Conservation (phyloP, 2,888 invertebrate species). For the Polyommatus iphigenia region DNA sequence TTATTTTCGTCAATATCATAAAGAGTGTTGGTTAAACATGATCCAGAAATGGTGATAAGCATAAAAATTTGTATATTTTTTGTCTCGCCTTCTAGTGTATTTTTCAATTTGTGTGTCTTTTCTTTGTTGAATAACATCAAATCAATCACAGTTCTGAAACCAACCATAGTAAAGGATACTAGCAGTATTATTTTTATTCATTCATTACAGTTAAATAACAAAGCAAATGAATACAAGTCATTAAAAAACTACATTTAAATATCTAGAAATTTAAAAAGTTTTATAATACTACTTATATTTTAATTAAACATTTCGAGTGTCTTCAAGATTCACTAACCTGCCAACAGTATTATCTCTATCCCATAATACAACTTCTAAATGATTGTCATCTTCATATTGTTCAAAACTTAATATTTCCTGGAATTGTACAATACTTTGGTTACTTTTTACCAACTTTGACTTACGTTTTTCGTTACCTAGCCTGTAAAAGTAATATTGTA, state of each 20-base stretch:
- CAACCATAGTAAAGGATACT: not conserved
- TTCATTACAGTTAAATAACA: no score
- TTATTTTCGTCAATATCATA: conserved; percentile 90
- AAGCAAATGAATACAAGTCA: no score
- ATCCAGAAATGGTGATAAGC: conserved; percentile 95
- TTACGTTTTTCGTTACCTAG: conserved; percentile 97
- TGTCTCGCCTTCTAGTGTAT: conserved; percentile 90
- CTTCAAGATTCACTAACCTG: conserved; percentile 63
- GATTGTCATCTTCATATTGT: conserved; percentile 93
- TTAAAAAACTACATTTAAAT: no score
- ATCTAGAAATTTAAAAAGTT: no score
- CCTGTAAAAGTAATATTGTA: conserved; percentile 66
- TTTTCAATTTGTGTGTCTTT: conserved; percentile 91
- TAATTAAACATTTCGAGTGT: no score
- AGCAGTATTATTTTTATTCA: no score
- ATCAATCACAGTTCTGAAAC: conserved; percentile 84
- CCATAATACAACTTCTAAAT: conserved; percentile 92
- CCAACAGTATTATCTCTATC: conserved; percentile 84
- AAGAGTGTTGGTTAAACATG: conserved; percentile 90
- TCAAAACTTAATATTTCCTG: conserved; percentile 97
- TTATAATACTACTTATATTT: no score
- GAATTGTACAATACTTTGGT: conserved; percentile 84
- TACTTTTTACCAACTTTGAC: conserved; percentile 88
- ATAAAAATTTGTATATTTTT: conserved; percentile 85
- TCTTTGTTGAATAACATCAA: conserved; percentile 90